Base-by-base conservation (phyloP, 2,888 invertebrate genomes). In the Tinea pellionella region DNA sequence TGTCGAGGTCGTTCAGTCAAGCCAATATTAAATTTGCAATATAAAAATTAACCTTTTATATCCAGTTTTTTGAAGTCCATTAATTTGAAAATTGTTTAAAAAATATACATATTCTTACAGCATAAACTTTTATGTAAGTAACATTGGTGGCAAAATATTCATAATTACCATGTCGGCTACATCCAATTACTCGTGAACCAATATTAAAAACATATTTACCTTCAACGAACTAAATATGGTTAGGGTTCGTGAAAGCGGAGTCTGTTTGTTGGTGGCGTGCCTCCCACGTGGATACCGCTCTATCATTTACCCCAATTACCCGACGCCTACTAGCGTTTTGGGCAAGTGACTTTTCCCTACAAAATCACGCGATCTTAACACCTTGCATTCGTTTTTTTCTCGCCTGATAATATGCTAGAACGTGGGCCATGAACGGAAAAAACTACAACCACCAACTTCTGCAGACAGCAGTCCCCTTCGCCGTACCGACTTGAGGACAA, bases 221-320 rank as follows among this genome's bases (percentile, higher is more conserved):
- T 55, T 47, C 18, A 13, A 47, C 47, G 15, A 18, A 9, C 55
- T 55, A 29, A 55, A 55, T 55, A 55, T 29, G 19, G 19, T 18
- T 18, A n/a, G 55, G 57, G 32, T 57, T 57, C 13, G 57, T 32
- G 57, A 57, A 57, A 57, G 57, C 32, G 57, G 59, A 60, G 59
- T 59, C 56, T 60, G 59, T 42, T 55, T 60, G 59, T 42, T 55
- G 42, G 60, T 41, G 42, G 55, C 11, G 59, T 51, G 60, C 62
- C 61, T 59, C 61, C 59, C 61, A 61, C 60, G 61, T 60, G 29
- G 47, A 19, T 30, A 41, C 59, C 59, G 62, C 59, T 62, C 59
- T 61, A 62, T 62, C 58, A 62, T 62, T 62, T 62, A 60, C 29
- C 59, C 62, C 59, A 59, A 62, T 62, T 62, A 61, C 61, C 57